These are phyloP conservation scores for Myocastor coypus DNA, from an alignment of 2,113 vertebrate genomes.

Conservation along the genomic window DNA sequence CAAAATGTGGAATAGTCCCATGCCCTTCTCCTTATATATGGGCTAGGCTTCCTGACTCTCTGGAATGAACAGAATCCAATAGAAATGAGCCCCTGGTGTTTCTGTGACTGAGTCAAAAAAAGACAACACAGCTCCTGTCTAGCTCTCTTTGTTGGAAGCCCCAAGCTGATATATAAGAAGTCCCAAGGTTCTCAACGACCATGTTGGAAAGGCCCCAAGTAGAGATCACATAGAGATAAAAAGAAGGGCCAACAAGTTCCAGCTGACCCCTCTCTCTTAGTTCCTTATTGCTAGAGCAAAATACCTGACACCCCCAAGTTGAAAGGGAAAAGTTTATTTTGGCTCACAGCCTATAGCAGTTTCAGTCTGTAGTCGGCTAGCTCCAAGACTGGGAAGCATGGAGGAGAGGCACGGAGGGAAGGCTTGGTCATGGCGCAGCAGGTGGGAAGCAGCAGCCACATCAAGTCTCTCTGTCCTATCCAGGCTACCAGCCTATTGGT, in stretches of 20 bases:
- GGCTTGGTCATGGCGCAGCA: background rate
- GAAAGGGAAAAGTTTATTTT: background rate
- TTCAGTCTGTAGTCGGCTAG: background rate
- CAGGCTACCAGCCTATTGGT: background rate
- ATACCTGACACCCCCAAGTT: background rate
- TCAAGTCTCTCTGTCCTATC: background rate
- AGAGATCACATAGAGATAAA: background rate
- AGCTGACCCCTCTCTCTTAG: background rate
- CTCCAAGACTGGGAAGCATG: background rate
- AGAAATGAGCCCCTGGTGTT: background rate
- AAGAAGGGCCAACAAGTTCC: background rate
- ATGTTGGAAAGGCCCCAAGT: background rate
- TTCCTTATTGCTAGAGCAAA: background rate
- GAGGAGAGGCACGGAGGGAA: background rate
- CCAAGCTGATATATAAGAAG: background rate
- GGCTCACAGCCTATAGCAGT: background rate
- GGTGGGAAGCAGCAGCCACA: background rate
- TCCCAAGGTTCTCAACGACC: background rate
- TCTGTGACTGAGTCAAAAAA: background rate
- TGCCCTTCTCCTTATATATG: background rate
- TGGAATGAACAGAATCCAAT: background rate
- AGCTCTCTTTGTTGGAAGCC: slow-evolving; percentile 39
- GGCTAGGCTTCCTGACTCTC: background rate
- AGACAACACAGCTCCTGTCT: background rate
- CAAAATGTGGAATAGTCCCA: background rate